Conservation (phyloP, 2,888 invertebrate species). For the Lochmaea crataegi region DNA sequence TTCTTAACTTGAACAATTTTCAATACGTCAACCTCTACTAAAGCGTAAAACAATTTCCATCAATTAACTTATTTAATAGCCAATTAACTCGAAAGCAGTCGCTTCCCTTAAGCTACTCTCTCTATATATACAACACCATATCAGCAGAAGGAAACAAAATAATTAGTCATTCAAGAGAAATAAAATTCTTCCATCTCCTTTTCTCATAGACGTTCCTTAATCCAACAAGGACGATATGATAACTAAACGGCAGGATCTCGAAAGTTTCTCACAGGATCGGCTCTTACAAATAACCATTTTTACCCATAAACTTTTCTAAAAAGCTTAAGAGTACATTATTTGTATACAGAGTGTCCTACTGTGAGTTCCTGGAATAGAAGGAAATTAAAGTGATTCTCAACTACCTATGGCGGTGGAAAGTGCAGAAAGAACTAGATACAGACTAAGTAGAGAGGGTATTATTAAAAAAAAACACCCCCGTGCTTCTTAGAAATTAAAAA, state of each 20-base stretch:
- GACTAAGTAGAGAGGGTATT: too few relatives aligned
- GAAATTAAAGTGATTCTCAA: too few relatives aligned
- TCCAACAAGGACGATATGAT: constrained; percentile 24
- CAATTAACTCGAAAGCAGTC: constrained; percentile 11
- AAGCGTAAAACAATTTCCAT: constrained; percentile 14
- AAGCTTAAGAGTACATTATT: too few relatives aligned
- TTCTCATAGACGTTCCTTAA: constrained; percentile 11
- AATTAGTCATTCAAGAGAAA: constrained; percentile 24
- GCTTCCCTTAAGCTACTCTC: neutral
- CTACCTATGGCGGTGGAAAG: too few relatives aligned
- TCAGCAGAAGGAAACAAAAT: constrained; percentile 23
- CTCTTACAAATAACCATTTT: neutral
- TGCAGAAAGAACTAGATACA: too few relatives aligned
- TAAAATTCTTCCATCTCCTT: constrained; percentile 10
- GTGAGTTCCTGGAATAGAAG: too few relatives aligned
- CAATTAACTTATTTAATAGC: constrained; percentile 17
- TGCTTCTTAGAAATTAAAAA: too few relatives aligned
- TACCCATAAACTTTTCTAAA: neutral
- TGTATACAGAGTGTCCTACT: too few relatives aligned
- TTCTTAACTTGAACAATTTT: neutral
- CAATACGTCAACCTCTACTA: constrained; percentile 2
- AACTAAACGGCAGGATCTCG: constrained; percentile 19
- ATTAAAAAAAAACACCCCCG: too few relatives aligned
- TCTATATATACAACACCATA: constrained; percentile 16
- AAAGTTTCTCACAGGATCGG: neutral